These are phyloP conservation scores for Oscheius onirici DNA, from an alignment of 2,888 invertebrate genomes.

Conservation along the genomic window DNA sequence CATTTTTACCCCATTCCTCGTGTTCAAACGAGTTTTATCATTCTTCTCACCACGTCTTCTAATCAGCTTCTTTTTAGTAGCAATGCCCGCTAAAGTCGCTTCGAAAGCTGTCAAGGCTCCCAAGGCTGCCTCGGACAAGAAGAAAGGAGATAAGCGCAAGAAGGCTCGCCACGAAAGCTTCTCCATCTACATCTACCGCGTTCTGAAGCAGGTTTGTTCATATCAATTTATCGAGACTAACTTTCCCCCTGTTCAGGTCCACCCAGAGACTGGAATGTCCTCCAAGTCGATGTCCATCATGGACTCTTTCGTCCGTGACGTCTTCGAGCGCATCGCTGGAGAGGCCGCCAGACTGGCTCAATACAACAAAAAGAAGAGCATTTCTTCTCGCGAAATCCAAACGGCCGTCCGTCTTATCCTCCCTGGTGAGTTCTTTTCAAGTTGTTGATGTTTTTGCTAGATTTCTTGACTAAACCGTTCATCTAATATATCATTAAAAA, in stretches of 20 bases:
- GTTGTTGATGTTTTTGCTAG: too few relatives aligned
- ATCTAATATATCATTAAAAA: too few relatives aligned
- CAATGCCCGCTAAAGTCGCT: background rate
- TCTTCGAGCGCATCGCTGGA: constrained; percentile 80
- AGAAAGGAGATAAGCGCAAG: constrained; percentile 3
- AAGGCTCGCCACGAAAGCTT: background rate
- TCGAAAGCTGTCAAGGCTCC: background rate
- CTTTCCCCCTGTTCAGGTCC: constrained; percentile 71
- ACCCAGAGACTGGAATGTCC: constrained; percentile 79
- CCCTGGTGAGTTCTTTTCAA: constrained; percentile 27
- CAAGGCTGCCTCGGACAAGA: background rate
- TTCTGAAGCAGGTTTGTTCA: constrained; percentile 8
- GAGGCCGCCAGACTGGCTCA: constrained; percentile 76
- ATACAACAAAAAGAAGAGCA: constrained; percentile 78
- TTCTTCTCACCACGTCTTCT: too few relatives aligned
- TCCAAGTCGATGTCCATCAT: constrained; percentile 81
- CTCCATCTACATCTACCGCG: constrained; percentile 15
- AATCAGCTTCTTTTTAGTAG: background rate
- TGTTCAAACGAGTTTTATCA: too few relatives aligned
- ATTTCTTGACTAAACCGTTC: too few relatives aligned
- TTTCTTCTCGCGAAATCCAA: constrained; percentile 74
- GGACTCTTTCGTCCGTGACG: constrained; percentile 82
- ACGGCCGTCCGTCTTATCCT: constrained; percentile 64
- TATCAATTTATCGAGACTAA: background rate
- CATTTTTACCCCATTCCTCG: too few relatives aligned